These are phyloP conservation scores for Graptemys geographica DNA, from an alignment of 2,797 vertebrate species.

Conservation along the genomic window DNA sequence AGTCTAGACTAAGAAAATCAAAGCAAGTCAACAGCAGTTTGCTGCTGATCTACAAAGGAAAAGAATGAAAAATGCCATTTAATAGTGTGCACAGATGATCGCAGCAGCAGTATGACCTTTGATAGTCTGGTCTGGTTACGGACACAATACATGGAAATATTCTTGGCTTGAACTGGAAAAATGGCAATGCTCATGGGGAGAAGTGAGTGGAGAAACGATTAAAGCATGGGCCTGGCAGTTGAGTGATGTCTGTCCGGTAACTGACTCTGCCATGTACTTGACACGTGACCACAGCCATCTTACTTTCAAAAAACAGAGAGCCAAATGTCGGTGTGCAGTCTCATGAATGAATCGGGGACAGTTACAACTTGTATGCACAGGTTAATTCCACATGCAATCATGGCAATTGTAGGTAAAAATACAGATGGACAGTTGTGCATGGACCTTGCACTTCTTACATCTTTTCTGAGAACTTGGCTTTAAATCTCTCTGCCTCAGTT, in stretches of 20 bases:
- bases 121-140: slow-evolving; percentile 57
- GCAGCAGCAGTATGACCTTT: slow-evolving; percentile 41
- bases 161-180: neutral
- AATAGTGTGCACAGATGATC: slow-evolving; percentile 3
- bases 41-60: slow-evolving; percentile 54
- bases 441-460: neutral
- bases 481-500: neutral
- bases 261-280: neutral
- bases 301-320: neutral
- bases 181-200: neutral
- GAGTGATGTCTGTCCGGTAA: neutral
- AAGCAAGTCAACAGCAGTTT: slow-evolving; percentile 52
- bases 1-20: slow-evolving; percentile 57
- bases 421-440: neutral
- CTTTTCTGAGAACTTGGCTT: neutral
- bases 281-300: neutral
- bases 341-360: neutral
- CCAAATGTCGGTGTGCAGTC: neutral
- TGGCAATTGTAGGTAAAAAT: neutral
- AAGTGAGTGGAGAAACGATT: neutral
- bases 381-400: neutral
- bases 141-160: neutral
- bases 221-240: neutral
- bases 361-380: neutral
- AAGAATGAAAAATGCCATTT: slow-evolving; percentile 24